Evolutionary conservation across 2,113 vertebrate genomes (phyloP).

Genomic region (Sisor rabdophorus): DNA sequence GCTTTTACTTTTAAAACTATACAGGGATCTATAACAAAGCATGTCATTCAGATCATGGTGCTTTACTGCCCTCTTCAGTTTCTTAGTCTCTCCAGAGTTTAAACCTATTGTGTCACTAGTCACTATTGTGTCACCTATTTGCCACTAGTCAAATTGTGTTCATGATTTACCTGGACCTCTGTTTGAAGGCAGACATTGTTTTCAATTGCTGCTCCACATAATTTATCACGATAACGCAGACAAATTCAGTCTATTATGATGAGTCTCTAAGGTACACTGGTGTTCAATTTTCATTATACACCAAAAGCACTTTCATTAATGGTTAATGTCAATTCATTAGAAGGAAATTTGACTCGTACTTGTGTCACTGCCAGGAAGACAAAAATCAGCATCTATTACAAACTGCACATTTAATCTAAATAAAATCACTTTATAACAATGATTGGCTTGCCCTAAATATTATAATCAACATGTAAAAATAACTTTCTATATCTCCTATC

Average conservation of each 20-base stretch:
- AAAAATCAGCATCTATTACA: constrained; percentile 13
- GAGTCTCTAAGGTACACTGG: constrained; percentile 16
- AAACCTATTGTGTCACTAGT: background rate
- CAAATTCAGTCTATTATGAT: constrained; percentile 3
- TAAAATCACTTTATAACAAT: background rate
- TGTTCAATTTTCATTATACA: constrained; percentile 27
- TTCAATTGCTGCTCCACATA: background rate
- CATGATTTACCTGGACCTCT: constrained; percentile 7
- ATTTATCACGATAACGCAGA: background rate
- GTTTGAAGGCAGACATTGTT: background rate
- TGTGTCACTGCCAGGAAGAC: constrained; percentile 10
- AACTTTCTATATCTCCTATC: too few species aligned
- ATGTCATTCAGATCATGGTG: constrained; percentile 13
- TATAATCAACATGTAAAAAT: background rate
- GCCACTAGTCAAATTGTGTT: background rate
- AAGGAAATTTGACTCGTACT: constrained; percentile 20
- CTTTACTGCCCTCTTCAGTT: constrained; percentile 38
- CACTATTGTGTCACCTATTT: too few species aligned
- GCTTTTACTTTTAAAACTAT: background rate
- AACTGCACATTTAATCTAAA: background rate
- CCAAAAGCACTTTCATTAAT: constrained; percentile 32
- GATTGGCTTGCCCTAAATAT: constrained; percentile 3
- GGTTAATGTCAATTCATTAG: constrained; percentile 32
- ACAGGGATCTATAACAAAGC: background rate
- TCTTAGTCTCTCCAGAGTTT: background rate